Conservation (phyloP, 2,113 vertebrate genomes). For the Scytalopus superciliaris region DNA sequence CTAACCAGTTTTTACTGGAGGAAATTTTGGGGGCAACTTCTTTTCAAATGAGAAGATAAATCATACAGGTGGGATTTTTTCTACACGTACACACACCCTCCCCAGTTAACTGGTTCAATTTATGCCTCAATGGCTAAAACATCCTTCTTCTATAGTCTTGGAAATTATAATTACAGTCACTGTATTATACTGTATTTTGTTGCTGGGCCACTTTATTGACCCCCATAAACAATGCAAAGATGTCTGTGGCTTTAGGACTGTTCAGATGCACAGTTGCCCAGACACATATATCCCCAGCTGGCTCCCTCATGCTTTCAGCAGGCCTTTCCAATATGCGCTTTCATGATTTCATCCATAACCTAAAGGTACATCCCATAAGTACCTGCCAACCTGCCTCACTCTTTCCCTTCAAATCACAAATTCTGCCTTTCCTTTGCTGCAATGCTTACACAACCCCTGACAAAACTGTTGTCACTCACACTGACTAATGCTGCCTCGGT, state of each 20-base stretch:
- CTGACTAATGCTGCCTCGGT: background rate
- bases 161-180: background rate
- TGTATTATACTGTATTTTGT: background rate
- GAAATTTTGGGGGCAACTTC: background rate
- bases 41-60: background rate
- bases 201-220: background rate
- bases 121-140: background rate
- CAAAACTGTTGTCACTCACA: slow-evolving; percentile 19
- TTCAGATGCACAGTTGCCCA: background rate
- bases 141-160: background rate
- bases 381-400: background rate
- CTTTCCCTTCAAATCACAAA: background rate
- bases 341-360: background rate
- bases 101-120: background rate
- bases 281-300: background rate
- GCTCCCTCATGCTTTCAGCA: background rate
- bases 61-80: background rate
- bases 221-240: background rate
- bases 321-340: background rate
- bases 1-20: background rate
- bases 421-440: slow-evolving; percentile 10
- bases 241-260: background rate
- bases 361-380: background rate
- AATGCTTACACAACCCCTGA: background rate
- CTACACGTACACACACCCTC: background rate